phyloP scores from a whole-genome alignment of 2,888 invertebrate species.

The Dicyrtoma fusca region DNA sequence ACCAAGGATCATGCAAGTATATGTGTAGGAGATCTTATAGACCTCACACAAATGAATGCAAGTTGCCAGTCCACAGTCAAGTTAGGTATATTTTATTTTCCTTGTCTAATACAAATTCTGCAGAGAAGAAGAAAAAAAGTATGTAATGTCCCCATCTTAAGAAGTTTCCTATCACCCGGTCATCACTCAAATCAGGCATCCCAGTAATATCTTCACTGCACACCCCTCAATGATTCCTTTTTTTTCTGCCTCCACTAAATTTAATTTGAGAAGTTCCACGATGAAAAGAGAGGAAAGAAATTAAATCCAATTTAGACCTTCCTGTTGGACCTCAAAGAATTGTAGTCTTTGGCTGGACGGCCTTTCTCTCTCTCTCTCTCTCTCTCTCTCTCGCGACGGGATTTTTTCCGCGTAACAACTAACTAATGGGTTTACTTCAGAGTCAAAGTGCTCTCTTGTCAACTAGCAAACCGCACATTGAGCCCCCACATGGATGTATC shows the following conservation, averaged over 20 bases:
- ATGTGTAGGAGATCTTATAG: background rate
- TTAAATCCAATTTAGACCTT: conserved; percentile 49
- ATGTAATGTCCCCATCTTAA: conserved; percentile 19
- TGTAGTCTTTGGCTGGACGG: background rate
- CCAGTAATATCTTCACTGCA: background rate
- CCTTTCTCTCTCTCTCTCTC: conserved; percentile 10
- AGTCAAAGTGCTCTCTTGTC: conserved; percentile 29
- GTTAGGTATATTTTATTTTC: too few relatives aligned
- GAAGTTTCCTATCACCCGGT: conserved; percentile 34
- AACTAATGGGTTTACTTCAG: conserved; percentile 38
- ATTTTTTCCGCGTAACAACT: conserved; percentile 37
- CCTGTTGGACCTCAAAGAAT: conserved; percentile 45
- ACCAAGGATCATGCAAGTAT: background rate
- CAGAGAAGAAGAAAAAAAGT: background rate
- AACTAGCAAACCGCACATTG: conserved; percentile 27
- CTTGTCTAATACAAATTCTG: background rate
- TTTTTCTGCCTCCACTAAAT: conserved; percentile 40
- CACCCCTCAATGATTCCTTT: conserved; percentile 30
- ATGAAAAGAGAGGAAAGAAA: conserved; percentile 49
- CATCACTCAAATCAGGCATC: conserved; percentile 36
- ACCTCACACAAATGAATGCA: conserved; percentile 1
- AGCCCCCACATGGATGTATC: background rate
- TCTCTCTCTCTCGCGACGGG: conserved; percentile 28
- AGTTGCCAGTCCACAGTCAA: too few relatives aligned
- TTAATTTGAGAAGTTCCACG: conserved; percentile 41